Percentiles rank a stretch among this genome's conserved stretches.
phyloP scores from a whole-genome alignment of 2,113 vertebrate species.

The Lichenostomus cassidix region DNA sequence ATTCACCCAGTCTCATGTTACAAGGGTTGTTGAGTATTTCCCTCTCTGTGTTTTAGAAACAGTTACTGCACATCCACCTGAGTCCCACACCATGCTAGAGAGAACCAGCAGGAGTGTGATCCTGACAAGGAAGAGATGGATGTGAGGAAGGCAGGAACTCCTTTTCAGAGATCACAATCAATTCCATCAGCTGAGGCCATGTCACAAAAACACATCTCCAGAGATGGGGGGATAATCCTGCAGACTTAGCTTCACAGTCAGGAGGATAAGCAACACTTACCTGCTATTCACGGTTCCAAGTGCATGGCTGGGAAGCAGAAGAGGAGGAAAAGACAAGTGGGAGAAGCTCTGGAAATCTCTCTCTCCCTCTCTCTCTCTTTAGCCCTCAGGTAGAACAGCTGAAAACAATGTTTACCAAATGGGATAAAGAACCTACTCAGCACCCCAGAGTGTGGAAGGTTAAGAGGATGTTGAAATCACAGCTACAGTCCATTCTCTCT shows the following conservation, averaged over 20 bases:
- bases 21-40: not conserved
- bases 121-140: not conserved
- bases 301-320: not conserved
- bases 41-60: not conserved
- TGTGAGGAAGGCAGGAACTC: not conserved
- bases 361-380: no score
- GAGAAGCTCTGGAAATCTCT: not conserved
- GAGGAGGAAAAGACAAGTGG: not conserved
- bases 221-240: not conserved
- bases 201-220: not conserved
- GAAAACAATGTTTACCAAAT: not conserved
- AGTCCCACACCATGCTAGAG: not conserved
- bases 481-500: not conserved
- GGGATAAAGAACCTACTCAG: not conserved
- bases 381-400: not conserved
- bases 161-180: not conserved
- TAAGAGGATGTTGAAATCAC: not conserved
- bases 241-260: not conserved
- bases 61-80: not conserved
- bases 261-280: not conserved
- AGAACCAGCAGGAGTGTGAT: not conserved
- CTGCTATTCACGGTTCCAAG: not conserved
- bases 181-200: not conserved
- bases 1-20: fast-evolving
- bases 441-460: not conserved